Conservation (phyloP, 2,113 vertebrate genomes). For the Cromileptes altivelis region DNA sequence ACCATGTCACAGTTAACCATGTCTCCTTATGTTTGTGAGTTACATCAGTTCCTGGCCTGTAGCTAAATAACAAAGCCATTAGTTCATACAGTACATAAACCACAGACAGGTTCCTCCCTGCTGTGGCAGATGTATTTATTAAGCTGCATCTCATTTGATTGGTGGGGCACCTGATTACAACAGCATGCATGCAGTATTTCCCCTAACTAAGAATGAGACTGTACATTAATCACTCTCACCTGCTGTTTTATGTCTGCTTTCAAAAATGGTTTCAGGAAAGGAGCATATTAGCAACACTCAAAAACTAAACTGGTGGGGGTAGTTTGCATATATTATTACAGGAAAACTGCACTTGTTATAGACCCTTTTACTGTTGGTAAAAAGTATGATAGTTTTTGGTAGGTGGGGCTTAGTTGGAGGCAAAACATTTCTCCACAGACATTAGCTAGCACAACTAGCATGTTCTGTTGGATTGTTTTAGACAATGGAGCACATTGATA, state of each 20-base stretch:
- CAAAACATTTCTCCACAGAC: too few relatives aligned
- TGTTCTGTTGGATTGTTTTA: too few relatives aligned
- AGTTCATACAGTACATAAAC: constrained; percentile 10
- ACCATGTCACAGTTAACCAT: constrained; percentile 2
- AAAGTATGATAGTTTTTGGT: too few relatives aligned
- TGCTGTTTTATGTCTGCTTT: constrained; percentile 38
- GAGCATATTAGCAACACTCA: not conserved
- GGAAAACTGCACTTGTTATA: not conserved
- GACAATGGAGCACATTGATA: too few relatives aligned
- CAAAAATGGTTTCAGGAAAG: not conserved
- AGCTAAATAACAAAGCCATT: constrained; percentile 30
- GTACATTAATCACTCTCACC: constrained; percentile 30
- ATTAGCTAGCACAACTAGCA: too few relatives aligned
- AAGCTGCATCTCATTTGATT: constrained; percentile 45
- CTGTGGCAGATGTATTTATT: constrained; percentile 25
- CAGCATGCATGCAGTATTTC: not conserved
- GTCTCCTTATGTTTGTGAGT: constrained; percentile 17
- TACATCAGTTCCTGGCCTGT: not conserved
- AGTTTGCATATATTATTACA: not conserved
- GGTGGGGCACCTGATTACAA: constrained; percentile 25
- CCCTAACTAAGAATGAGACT: constrained; percentile 1
- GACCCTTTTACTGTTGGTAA: too few relatives aligned
- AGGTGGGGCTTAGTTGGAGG: too few relatives aligned
- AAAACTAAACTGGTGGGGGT: not conserved
- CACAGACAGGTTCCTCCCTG: constrained; percentile 26